Conservation (phyloP, 2,888 invertebrate genomes). For the Caenorhabditis sulstoni region DNA sequence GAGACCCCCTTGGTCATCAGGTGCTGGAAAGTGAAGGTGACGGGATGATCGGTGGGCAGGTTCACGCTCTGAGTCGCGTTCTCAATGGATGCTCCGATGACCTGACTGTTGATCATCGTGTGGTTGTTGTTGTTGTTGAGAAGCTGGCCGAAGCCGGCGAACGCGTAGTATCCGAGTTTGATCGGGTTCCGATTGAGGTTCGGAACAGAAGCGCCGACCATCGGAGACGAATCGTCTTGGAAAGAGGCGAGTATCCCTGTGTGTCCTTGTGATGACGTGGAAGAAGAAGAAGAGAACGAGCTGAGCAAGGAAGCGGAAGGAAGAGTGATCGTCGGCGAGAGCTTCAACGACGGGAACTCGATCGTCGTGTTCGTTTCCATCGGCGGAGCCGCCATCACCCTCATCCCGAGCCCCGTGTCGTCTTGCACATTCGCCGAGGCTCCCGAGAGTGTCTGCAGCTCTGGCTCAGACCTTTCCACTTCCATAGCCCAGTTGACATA, state of each 20-base stretch:
- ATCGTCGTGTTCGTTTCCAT: conserved; percentile 46
- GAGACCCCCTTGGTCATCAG: conserved; percentile 67
- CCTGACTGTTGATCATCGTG: conserved; percentile 66
- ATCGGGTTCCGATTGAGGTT: conserved; percentile 64
- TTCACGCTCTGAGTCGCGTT: conserved; percentile 69
- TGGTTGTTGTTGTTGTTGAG: conserved; percentile 57
- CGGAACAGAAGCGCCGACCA: conserved; percentile 10
- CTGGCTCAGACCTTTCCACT: conserved; percentile 60
- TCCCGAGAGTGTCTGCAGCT: conserved; percentile 18
- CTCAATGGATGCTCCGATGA: conserved; percentile 77
- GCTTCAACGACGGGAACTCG: conserved; percentile 51
- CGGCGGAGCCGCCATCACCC: conserved; percentile 8
- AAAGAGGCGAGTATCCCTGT: conserved; percentile 16
- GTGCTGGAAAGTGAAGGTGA: conserved; percentile 76
- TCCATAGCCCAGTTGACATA: conserved; percentile 71
- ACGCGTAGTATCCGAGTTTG: conserved; percentile 73
- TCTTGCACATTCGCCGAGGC: conserved; percentile 41
- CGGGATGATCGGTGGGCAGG: conserved; percentile 69
- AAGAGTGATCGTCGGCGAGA: conserved; percentile 66
- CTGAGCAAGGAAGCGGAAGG: conserved; percentile 64
- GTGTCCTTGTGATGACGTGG: not conserved
- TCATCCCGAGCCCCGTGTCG: conserved; percentile 39
- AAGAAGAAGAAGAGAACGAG: conserved; percentile 5
- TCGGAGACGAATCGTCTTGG: conserved; percentile 38
- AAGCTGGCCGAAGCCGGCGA: conserved; percentile 69